phyloP scores from a whole-genome alignment of 92 coral and sea anemone genomes.

The Galaxea fascicularis region DNA sequence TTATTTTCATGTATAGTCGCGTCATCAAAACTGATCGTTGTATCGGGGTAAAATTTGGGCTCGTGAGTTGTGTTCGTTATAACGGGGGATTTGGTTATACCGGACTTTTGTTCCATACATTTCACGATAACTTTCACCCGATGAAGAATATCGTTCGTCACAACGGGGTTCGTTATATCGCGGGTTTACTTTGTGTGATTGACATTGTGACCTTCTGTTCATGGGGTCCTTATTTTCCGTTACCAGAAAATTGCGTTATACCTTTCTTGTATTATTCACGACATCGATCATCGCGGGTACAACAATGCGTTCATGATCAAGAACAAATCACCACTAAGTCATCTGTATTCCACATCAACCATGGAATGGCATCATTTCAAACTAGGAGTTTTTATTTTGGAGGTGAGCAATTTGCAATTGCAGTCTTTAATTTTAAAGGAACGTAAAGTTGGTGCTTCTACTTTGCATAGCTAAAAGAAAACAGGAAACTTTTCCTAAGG shows the following conservation, averaged over 20 bases:
- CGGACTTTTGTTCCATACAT: too few species aligned
- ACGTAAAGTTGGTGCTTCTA: not conserved
- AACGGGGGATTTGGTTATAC: too few species aligned
- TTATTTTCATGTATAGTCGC: too few species aligned
- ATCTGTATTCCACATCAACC: slow-evolving; percentile 89
- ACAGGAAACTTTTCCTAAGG: too few species aligned
- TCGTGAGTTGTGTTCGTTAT: too few species aligned
- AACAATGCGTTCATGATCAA: slow-evolving; percentile 87
- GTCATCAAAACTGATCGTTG: too few species aligned
- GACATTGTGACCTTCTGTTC: not conserved
- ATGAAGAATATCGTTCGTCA: too few species aligned
- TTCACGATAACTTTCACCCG: too few species aligned
- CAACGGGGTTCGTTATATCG: too few species aligned
- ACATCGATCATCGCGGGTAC: slow-evolving; percentile 94
- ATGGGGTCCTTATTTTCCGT: not conserved
- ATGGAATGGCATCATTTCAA: slow-evolving; percentile 97
- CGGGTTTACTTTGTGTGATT: not conserved
- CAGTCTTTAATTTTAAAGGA: not conserved
- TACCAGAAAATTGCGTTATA: slow-evolving; percentile 86
- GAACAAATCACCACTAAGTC: slow-evolving; percentile 87
- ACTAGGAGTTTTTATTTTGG: slow-evolving; percentile 89
- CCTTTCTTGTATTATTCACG: slow-evolving; percentile 88
- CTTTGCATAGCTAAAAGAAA: too few species aligned
- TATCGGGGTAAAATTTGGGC: too few species aligned
- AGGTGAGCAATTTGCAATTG: slow-evolving; percentile 58